phyloP scores from a whole-genome alignment of 53 echinoderm and acorn worm genomes.

The Holothuria scabra region DNA sequence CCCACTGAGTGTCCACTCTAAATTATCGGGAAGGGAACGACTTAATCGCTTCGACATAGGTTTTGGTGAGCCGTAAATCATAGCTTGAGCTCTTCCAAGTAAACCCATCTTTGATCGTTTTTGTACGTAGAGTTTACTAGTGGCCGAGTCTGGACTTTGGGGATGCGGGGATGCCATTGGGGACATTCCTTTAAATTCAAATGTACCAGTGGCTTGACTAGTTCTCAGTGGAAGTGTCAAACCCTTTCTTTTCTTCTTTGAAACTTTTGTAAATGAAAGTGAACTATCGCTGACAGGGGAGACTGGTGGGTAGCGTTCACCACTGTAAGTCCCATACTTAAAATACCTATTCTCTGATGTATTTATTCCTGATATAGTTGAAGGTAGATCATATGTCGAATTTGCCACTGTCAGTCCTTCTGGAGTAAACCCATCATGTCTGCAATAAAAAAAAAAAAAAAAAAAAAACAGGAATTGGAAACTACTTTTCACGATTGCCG shows the following conservation, averaged over 20 bases:
- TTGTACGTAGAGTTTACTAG: slow-evolving; percentile 12
- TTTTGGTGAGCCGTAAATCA: slow-evolving; percentile 35
- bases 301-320: slow-evolving; percentile 29
- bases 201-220: slow-evolving; percentile 14
- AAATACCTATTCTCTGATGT: slow-evolving; percentile 8
- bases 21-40: slow-evolving; percentile 42
- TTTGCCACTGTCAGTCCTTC: slow-evolving; percentile 29
- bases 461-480: too few species aligned
- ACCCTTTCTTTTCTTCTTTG: slow-evolving; percentile 31
- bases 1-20: slow-evolving; percentile 43
- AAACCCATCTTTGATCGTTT: slow-evolving; percentile 35
- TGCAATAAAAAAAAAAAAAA: background rate
- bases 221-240: slow-evolving; percentile 19
- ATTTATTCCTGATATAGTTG: slow-evolving; percentile 45
- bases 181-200: slow-evolving; percentile 23
- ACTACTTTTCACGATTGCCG: too few species aligned
- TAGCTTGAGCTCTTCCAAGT: slow-evolving; percentile 40
- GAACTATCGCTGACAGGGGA: slow-evolving; percentile 7
- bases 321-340: slow-evolving; percentile 47
- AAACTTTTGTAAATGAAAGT: background rate
- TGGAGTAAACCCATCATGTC: slow-evolving; percentile 3
- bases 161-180: slow-evolving; percentile 1
- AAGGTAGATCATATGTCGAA: slow-evolving; percentile 42
- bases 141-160: slow-evolving; percentile 7
- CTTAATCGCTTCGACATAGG: slow-evolving; percentile 34